These are phyloP conservation scores for Buceros bicornis DNA, from an alignment of 2,797 vertebrate genomes.

Conservation along the genomic window DNA sequence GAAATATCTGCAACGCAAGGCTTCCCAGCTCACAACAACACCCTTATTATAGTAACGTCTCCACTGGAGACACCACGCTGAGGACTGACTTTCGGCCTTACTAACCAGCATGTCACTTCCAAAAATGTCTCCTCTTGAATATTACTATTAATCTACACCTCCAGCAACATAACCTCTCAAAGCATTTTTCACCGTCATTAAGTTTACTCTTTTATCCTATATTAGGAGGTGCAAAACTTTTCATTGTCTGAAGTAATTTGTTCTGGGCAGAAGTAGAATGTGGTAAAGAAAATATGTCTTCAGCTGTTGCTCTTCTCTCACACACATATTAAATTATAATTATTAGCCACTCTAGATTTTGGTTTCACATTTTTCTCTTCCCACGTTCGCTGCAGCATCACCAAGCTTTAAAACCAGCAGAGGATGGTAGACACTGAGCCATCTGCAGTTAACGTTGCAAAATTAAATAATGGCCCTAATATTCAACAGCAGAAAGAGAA, in stretches of 20 bases:
- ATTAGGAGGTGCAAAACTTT: background rate
- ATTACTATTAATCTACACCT: background rate
- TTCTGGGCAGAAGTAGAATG: background rate
- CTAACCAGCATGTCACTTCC: background rate
- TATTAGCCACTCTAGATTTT: background rate
- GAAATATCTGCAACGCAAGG: constrained; percentile 21
- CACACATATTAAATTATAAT: background rate
- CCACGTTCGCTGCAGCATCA: background rate
- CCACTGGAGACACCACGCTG: background rate
- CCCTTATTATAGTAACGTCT: constrained; percentile 74
- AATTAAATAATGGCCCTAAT: background rate
- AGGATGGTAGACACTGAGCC: background rate
- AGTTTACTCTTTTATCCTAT: background rate
- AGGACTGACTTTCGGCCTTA: constrained; percentile 53
- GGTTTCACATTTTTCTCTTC: background rate
- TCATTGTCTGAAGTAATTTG: background rate
- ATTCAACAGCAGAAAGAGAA: background rate
- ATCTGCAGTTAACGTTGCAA: background rate
- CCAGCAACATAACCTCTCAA: background rate
- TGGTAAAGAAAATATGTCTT: background rate
- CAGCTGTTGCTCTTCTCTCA: background rate
- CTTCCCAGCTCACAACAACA: constrained; percentile 26
- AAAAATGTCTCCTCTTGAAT: background rate
- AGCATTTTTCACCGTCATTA: background rate
- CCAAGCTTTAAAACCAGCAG: background rate